Base-by-base conservation (phyloP, 2,797 vertebrate species). In the Odontamblyopus lacepedii region DNA sequence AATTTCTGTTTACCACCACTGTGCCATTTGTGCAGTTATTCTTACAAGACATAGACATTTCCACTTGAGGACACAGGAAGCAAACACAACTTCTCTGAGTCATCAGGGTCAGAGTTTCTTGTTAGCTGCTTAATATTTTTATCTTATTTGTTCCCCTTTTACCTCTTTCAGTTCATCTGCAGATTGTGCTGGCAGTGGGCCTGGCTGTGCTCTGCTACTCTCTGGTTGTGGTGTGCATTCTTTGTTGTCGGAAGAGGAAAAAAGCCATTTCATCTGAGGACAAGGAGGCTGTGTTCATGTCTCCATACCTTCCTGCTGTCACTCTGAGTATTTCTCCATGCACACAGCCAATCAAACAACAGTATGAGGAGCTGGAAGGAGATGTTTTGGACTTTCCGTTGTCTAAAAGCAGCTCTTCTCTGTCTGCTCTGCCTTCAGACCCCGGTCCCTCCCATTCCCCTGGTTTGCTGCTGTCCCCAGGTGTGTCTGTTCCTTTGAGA, bases 201-300 rank as follows among this genome's bases (percentile, higher is more conserved):
- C 86, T 95, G 77, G 93, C 93, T 2, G 78, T 95, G 38, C 80
- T 95, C 78, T 95, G 92, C 83, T 95, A 93, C 88, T 91, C 90
- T 55, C 84, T 95, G 61, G 88, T 94, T 32, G 83, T 96, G 1
- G 86, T 93, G 23, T 95, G 94, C 64, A 79, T 93, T 57, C 76
- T 95, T 51, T 94, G 94, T 67, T 95, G 91, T 81, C 89, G 92
- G 8, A 88, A 85, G 50, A 84, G 74, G 13, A 93, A 89, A 75
- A 86, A 89, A 75, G 85, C 29, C 1, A 35, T 27, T 19, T 74
- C 81, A 5, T 62, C 64, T 0, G 70, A 72, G 8, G 84, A 91
- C 76, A 92, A 92, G 71, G 91, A 94, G 80, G 83, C 86, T 0
- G 81, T 70, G 66, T 86, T 77, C 23, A 7, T 81, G 73, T 81